These are phyloP conservation scores for Leistus spinibarbis DNA, from an alignment of 2,888 invertebrate species.

Conservation along the genomic window DNA sequence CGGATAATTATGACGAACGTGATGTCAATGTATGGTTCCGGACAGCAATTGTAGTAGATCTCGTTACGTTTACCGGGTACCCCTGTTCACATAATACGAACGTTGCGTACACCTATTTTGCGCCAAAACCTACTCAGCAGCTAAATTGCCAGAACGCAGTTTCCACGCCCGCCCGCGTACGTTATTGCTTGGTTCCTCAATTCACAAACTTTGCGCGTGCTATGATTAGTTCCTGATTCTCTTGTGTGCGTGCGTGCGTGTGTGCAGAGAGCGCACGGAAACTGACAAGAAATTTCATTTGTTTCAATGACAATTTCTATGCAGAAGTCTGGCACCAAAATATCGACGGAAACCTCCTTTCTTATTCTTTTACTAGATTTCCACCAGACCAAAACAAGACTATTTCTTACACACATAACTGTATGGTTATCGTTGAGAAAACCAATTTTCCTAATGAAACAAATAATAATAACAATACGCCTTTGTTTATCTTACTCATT, in stretches of 20 bases:
- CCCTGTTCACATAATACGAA: constrained; percentile 61
- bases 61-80: constrained; percentile 92
- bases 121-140: background rate
- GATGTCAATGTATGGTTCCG: constrained; percentile 96
- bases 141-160: background rate
- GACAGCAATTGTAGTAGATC: constrained; percentile 96
- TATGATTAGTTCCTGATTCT: background rate
- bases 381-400: too few relatives aligned
- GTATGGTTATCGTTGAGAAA: background rate
- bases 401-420: background rate
- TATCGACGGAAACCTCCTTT: background rate
- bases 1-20: constrained; percentile 96
- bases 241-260: too few relatives aligned
- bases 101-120: constrained; percentile 3
- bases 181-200: background rate
- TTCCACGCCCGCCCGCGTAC: background rate
- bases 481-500: too few relatives aligned
- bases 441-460: too few relatives aligned
- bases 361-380: background rate
- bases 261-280: too few relatives aligned
- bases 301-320: background rate
- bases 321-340: background rate
- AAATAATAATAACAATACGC: too few relatives aligned
- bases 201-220: background rate
- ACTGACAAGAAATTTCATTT: background rate